Evolutionary conservation across 30 jellyfish, hydroid and myxozoan genomes (phyloP), one percentile per base, ranked within the genome.

Genomic region (Cassiopea andromeda): DNA sequence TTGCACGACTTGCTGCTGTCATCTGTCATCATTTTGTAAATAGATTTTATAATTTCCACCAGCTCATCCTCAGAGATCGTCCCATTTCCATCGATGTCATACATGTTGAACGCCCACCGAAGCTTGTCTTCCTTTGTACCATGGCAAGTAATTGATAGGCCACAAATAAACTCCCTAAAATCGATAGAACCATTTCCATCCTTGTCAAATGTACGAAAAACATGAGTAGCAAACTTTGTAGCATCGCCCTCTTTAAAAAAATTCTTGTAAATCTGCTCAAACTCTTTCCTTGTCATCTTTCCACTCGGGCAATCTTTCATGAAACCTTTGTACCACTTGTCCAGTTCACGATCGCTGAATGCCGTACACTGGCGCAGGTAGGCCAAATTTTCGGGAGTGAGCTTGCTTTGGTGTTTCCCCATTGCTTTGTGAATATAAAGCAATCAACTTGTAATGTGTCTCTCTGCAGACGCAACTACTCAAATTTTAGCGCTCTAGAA

Each of bases 101-200:
- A 96, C 99, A 96, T 96, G 73, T 96, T 96, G 83, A 96, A 96
- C n/a, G 99, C 99, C 99, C 99, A 96, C 44, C 99, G 81, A 49
- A 96, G 89, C 90, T 96, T 96, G 87, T 96, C 99, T 85, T 96
- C 99, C 89, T 92, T 97, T 69, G 98, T 91, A 43, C 99, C 99
- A 78, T 96, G 99, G 80, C 99, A 96, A 2, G 99, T 96, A 14
- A 96, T 96, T 18, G 99, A 96, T 80, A 96, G 60, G 68, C 99
- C 99, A 84, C 99, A 96, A 71, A 96, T 89, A 89, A 96, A 96
- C 85, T 96, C 99, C 44, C 98, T 69, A 91, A 96, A 96, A 89
- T 96, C 99, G 57, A 96, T 96, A 2, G 98, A 90, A 46, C 97
- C 98, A 81, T 96, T 97, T 10, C 99, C 99, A 80, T 96, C 97